Evolutionary conservation across 2,888 invertebrate genomes (phyloP).

Genomic region (Drosophila stalkeri): DNA sequence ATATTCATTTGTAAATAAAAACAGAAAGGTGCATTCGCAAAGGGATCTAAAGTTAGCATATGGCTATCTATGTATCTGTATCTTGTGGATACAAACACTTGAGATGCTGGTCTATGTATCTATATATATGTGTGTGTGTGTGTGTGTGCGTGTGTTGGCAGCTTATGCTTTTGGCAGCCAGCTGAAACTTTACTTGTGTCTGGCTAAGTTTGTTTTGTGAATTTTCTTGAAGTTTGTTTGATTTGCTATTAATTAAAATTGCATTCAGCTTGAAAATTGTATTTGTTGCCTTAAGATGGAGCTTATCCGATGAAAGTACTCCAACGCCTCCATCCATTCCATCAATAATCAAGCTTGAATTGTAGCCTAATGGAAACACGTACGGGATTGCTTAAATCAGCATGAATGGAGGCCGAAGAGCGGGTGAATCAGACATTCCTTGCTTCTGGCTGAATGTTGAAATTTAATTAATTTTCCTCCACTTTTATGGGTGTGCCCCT

Average conservation of each 20-base stretch:
- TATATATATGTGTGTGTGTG: conserved; percentile 3
- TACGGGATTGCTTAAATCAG: conserved; percentile 73
- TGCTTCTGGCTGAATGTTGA: conserved; percentile 34
- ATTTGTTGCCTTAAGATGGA: conserved; percentile 59
- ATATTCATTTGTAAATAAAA: conserved; percentile 79
- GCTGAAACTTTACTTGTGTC: conserved; percentile 49
- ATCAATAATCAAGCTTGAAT: conserved; percentile 77
- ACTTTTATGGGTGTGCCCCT: conserved; percentile 58
- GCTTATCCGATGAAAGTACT: neutral
- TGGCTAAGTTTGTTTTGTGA: conserved; percentile 42
- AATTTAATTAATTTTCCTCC: conserved; percentile 77
- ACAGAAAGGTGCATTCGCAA: conserved; percentile 65
- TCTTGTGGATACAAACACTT: conserved; percentile 49
- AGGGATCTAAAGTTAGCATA: conserved; percentile 39
- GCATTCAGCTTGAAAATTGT: conserved; percentile 80
- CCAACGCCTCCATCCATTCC: neutral
- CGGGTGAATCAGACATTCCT: conserved; percentile 13
- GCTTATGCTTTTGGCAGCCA: conserved; percentile 64
- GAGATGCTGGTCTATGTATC: conserved; percentile 17
- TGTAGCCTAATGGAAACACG: conserved; percentile 81
- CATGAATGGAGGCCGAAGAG: conserved; percentile 9
- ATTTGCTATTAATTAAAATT: conserved; percentile 82
- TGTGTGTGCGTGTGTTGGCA: neutral
- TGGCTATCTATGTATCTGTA: conserved; percentile 27
- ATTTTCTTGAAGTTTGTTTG: conserved; percentile 71